Conservation (phyloP, 92 coral and sea anemone species). For the Galaxea fascicularis region DNA sequence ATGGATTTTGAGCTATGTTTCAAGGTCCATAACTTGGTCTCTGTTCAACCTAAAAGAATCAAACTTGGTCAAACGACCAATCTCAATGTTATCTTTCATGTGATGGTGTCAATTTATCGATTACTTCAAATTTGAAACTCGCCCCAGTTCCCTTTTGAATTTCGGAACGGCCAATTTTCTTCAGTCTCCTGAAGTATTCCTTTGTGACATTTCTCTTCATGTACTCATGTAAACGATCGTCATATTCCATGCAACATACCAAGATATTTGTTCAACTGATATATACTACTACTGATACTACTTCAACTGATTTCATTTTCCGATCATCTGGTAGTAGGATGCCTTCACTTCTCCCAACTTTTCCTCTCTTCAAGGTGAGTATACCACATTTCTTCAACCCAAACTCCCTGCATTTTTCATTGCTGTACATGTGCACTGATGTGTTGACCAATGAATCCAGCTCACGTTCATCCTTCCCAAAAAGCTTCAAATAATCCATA, state of each 20-base stretch:
- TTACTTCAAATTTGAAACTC: too few species aligned
- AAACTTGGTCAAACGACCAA: too few species aligned
- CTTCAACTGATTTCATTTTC: slow-evolving; percentile 26
- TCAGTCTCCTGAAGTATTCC: slow-evolving; percentile 44
- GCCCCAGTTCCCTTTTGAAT: too few species aligned
- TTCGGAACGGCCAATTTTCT: too few species aligned
- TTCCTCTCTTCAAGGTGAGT: slow-evolving; percentile 45
- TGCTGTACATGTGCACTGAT: slow-evolving; percentile 44
- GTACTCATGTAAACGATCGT: slow-evolving; percentile 31
- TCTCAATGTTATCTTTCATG: too few species aligned
- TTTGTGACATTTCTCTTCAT: slow-evolving; percentile 19
- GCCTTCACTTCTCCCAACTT: slow-evolving; percentile 32
- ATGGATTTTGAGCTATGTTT: too few species aligned
- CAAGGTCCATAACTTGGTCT: too few species aligned
- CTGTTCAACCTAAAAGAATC: too few species aligned
- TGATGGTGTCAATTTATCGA: too few species aligned
- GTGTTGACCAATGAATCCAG: slow-evolving; percentile 47
- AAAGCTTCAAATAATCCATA: slow-evolving; percentile 66
- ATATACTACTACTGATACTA: too few species aligned
- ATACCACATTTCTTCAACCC: slow-evolving; percentile 53
- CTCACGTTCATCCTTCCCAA: slow-evolving; percentile 47
- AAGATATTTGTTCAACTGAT: too few species aligned
- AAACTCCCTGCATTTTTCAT: slow-evolving; percentile 64
- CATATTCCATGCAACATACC: too few species aligned
- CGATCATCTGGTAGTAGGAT: slow-evolving; percentile 37